Evolutionary conservation across 2,797 vertebrate species (phyloP).

Genomic region (Falco concolor): DNA sequence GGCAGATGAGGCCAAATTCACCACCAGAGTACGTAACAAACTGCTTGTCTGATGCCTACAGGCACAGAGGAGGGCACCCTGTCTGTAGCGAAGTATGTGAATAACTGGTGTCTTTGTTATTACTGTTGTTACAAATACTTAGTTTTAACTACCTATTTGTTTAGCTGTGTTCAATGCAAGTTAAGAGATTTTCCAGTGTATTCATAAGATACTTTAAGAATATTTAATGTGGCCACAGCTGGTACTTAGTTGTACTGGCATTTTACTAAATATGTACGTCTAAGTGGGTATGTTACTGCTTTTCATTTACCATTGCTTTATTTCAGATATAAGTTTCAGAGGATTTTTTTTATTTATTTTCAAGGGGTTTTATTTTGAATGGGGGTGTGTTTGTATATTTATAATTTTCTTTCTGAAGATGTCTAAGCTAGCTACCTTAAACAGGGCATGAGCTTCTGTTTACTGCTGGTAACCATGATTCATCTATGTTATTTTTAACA

Average conservation of each 20-base stretch:
- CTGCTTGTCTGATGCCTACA: not conserved
- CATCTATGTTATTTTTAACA: conserved; percentile 21
- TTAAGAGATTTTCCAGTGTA: not conserved
- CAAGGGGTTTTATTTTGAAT: not conserved
- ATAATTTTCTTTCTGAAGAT: not conserved
- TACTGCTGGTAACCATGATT: not conserved
- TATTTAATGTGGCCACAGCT: not conserved
- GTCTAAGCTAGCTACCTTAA: not conserved
- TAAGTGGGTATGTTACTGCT: not conserved
- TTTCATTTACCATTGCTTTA: not conserved
- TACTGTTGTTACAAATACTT: not conserved
- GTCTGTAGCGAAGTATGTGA: not conserved
- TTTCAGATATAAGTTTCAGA: not conserved
- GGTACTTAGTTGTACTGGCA: fast-evolving
- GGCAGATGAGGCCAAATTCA: not conserved
- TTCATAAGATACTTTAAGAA: not conserved
- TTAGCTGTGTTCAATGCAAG: not conserved
- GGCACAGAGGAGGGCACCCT: fast-evolving
- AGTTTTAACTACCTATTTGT: not conserved
- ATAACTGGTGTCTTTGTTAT: not conserved
- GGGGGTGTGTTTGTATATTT: not conserved
- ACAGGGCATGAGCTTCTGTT: not conserved
- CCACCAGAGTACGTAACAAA: not conserved
- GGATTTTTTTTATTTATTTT: not conserved
- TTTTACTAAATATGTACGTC: not conserved